Percentiles rank a stretch among this genome's conserved stretches.
These are phyloP conservation scores for Amphiduros pacificus DNA, from an alignment of 2,888 invertebrate genomes.

Conservation along the genomic window DNA sequence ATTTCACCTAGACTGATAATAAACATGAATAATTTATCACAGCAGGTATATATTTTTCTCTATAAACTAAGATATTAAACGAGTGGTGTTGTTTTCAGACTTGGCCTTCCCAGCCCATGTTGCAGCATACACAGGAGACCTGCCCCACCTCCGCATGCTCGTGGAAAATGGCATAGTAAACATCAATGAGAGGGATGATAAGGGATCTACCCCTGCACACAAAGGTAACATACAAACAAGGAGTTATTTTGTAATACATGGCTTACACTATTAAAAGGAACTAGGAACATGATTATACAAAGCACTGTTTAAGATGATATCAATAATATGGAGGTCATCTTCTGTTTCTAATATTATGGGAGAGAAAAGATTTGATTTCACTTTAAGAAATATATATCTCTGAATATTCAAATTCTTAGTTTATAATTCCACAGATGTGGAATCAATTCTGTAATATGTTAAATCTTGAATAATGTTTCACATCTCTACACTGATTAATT, in stretches of 20 bases:
- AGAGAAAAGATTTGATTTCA: too few species aligned
- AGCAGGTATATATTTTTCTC: too few species aligned
- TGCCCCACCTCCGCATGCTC: slow-evolving; percentile 56
- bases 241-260: neutral
- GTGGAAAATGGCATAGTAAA: slow-evolving; percentile 60
- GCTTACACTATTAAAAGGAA: neutral
- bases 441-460: too few species aligned
- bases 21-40: too few species aligned
- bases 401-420: too few species aligned
- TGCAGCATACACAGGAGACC: slow-evolving; percentile 58
- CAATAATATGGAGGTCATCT: neutral
- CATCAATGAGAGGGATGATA: slow-evolving; percentile 59
- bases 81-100: slow-evolving; percentile 47
- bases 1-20: too few species aligned
- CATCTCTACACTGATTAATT: neutral
- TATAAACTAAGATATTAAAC: too few species aligned
- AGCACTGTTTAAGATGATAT: neutral
- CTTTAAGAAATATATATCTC: too few species aligned
- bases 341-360: neutral
- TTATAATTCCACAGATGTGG: too few species aligned
- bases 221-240: slow-evolving; percentile 46
- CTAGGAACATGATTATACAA: neutral
- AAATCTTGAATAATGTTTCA: neutral
- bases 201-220: slow-evolving; percentile 58
- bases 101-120: slow-evolving; percentile 60